Percentiles rank a stretch among this genome's conserved stretches.
phyloP scores from a whole-genome alignment of 2,113 vertebrate genomes.

The Sinosuthora webbiana region DNA sequence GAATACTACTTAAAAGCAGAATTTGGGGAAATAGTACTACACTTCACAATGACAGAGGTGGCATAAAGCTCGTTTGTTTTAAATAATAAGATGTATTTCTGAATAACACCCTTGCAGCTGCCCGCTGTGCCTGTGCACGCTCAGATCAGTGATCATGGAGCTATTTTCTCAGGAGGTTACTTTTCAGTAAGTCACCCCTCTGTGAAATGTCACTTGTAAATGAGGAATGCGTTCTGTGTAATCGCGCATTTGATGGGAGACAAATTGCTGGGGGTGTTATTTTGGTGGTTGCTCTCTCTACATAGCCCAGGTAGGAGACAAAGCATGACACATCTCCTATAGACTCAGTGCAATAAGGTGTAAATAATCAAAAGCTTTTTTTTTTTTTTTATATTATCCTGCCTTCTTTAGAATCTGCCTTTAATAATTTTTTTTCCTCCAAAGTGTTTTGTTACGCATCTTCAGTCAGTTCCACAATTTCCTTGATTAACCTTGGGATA shows the following conservation, averaged over 20 bases:
- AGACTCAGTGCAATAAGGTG: neutral
- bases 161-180: constrained; percentile 20
- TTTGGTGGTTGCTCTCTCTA: neutral
- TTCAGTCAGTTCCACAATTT: constrained; percentile 17
- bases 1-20: neutral
- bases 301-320: neutral
- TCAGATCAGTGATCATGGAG: neutral
- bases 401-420: neutral
- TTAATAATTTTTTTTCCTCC: constrained; percentile 43
- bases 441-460: neutral
- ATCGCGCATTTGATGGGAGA: neutral
- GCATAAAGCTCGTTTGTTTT: neutral
- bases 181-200: neutral
- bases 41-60: neutral
- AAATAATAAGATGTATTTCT: neutral
- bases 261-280: neutral
- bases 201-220: constrained; percentile 25
- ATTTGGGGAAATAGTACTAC: neutral
- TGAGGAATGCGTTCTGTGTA: neutral
- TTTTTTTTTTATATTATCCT: constrained; percentile 38
- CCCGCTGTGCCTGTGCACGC: neutral
- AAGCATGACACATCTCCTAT: neutral
- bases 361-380: constrained; percentile 65
- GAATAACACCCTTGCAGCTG: neutral
- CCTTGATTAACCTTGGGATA: neutral